Base-by-base conservation (phyloP, 2,113 vertebrate genomes). In the Eulemur macaco region DNA sequence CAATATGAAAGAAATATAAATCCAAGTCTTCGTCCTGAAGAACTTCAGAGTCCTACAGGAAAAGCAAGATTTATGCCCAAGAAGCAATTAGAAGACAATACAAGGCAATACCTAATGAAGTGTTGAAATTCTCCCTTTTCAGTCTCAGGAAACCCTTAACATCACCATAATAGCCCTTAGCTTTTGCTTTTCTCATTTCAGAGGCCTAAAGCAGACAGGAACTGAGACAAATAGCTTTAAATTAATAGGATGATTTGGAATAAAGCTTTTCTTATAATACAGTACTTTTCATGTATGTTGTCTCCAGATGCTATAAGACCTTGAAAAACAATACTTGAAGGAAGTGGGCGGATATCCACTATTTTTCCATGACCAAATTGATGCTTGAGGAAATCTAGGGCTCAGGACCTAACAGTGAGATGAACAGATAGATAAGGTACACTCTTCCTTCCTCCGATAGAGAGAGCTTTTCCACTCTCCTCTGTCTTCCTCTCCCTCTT, bases 41-140 rank as follows among this genome's bases (percentile, higher is more conserved):
- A 94, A 50, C 23, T 68, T 80, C 31, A 31, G 63, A 56, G 45
- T 76, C 85, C 97, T 94, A 93, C 8, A 82, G 91, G 80, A 91
- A 86, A 84, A 89, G 69, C 31, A 60, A 89, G 74, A 87, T 92
- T 96, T 96, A 81, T 3, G 6, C 45, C 92, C 83, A 94, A 96
- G 95, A 96, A 92, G 58, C 86, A 71, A 93, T 93, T 77, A 96
- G 74, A 90, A 95, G 92, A 97, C 95, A 97, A 96, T 87, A 58
- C 56, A 50, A 91, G 34, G 78, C 45, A n/a, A 76, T 18, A n/a
- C 45, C 66, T 73, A 92, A 87, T 31, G 94, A 94, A 85, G 92
- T 31, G 4, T 6, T 42, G 25, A 76, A 87, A 31, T 54, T 58
- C 56, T 58, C 25, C 66, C 56, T 86, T 73, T 92, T 77, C 50